A percentile compares a stretch with the other conserved stretches of the same genome.
These are phyloP conservation scores for Scaptomyza reducta DNA, from an alignment of 2,888 invertebrate species.

Conservation along the genomic window DNA sequence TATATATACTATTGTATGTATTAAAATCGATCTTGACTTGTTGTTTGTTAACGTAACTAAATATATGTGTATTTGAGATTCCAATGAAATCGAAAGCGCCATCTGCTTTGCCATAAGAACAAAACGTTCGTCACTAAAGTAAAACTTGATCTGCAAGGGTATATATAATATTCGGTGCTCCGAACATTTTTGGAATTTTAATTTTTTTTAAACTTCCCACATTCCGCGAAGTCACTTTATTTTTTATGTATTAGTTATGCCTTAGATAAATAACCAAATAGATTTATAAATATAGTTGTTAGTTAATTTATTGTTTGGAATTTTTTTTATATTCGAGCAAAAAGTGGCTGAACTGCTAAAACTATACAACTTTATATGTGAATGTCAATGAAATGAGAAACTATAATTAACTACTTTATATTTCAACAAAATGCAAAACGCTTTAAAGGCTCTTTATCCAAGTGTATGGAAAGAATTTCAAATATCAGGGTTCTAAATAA, in stretches of 20 bases:
- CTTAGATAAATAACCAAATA: slow-evolving; percentile 25
- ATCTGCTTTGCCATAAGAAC: slow-evolving; percentile 37
- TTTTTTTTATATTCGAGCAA: slow-evolving; percentile 16
- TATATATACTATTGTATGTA: slow-evolving; percentile 10
- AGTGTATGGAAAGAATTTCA: slow-evolving; percentile 13
- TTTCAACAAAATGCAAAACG: slow-evolving; percentile 16
- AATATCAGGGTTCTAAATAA: slow-evolving; percentile 36
- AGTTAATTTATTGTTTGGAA: slow-evolving; percentile 33
- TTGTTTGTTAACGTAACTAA: slow-evolving; percentile 11
- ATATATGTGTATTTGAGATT: slow-evolving; percentile 10
- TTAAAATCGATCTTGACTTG: not conserved
- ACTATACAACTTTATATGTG: slow-evolving; percentile 2
- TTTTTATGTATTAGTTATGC: slow-evolving; percentile 8
- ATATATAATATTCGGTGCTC: slow-evolving; percentile 34
- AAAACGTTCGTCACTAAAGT: slow-evolving; percentile 14
- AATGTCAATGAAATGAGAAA: slow-evolving; percentile 25
- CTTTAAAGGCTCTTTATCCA: slow-evolving; percentile 17
- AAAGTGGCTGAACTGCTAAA: slow-evolving; percentile 14
- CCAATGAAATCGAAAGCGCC: not conserved
- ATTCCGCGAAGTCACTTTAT: slow-evolving; percentile 20
- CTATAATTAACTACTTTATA: not conserved
- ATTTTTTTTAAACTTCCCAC: slow-evolving; percentile 10
- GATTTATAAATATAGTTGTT: slow-evolving; percentile 25
- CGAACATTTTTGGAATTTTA: slow-evolving; percentile 5
- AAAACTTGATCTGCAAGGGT: slow-evolving; percentile 31